Evolutionary conservation across 2,888 invertebrate species (phyloP).

Genomic region (Sisyra nigra): DNA sequence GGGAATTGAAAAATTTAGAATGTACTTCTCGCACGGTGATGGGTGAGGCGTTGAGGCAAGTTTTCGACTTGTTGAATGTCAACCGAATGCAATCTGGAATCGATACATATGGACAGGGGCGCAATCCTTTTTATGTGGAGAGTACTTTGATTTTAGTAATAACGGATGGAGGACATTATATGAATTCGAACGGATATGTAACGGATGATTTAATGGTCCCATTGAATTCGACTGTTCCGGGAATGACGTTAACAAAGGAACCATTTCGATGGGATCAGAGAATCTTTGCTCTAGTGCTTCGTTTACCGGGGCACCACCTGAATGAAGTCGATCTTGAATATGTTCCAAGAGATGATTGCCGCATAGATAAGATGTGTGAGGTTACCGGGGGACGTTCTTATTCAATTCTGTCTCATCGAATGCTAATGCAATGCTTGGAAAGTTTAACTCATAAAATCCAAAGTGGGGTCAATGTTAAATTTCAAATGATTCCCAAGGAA

Average conservation of each 20-base stretch:
- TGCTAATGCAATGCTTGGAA: conserved; percentile 92
- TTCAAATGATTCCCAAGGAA: conserved; percentile 46
- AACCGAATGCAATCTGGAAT: conserved; percentile 97
- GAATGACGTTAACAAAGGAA: conserved; percentile 91
- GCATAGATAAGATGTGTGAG: conserved; percentile 96
- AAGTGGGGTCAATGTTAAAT: conserved; percentile 92
- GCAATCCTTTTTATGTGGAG: conserved; percentile 94
- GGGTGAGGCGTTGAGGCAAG: conserved; percentile 88
- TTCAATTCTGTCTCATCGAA: conserved; percentile 84
- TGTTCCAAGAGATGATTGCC: conserved; percentile 79
- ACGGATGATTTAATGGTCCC: conserved; percentile 63
- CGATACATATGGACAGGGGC: conserved; percentile 96
- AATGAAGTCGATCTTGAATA: conserved; percentile 71
- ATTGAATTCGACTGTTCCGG: conserved; percentile 86
- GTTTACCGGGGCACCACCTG: conserved; percentile 81
- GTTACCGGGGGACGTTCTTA: conserved; percentile 97
- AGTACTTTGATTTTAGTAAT: conserved; percentile 95
- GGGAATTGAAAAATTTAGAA: conserved; percentile 90
- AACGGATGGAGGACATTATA: conserved; percentile 82
- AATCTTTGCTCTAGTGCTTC: conserved; percentile 83
- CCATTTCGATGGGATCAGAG: conserved; percentile 99
- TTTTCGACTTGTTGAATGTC: conserved; percentile 92
- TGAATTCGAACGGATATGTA: conserved; percentile 33
- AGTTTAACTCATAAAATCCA: conserved; percentile 94
- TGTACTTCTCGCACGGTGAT: conserved; percentile 84